phyloP scores from a whole-genome alignment of 2,797 vertebrate genomes.

The Lagodon rhomboides region DNA sequence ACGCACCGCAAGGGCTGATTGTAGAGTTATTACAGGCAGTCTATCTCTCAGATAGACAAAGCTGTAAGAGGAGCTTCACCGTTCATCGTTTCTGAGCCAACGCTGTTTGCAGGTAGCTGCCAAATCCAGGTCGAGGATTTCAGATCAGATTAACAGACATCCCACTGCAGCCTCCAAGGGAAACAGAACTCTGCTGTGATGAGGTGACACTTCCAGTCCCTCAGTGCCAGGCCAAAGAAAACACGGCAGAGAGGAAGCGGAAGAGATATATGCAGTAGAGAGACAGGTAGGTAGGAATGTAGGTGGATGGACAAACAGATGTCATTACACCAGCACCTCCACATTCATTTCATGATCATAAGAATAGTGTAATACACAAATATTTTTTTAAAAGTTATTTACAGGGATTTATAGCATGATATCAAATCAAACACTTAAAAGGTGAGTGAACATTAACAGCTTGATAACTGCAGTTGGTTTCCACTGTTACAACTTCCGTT shows the following conservation, averaged over 20 bases:
- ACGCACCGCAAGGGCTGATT: conserved; percentile 41
- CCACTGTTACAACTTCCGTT: no score
- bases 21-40: conserved; percentile 61
- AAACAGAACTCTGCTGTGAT: conserved; percentile 76
- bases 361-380: no score
- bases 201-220: conserved; percentile 81
- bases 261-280: conserved; percentile 35
- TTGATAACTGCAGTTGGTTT: no score
- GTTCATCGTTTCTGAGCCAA: conserved; percentile 47
- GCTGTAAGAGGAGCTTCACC: conserved; percentile 36
- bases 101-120: conserved; percentile 73
- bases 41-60: conserved; percentile 60
- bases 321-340: no score
- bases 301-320: no score
- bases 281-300: conserved; percentile 33
- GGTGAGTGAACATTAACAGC: no score
- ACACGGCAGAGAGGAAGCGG: conserved; percentile 52
- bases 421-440: no score
- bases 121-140: conserved; percentile 72
- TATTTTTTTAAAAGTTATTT: no score
- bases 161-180: conserved; percentile 71
- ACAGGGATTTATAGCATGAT: no score
- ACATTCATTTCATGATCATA: no score
- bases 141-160: conserved; percentile 81
- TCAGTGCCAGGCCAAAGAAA: conserved; percentile 72